These are phyloP conservation scores for Bembecia ichneumoniformis DNA, from an alignment of 2,888 invertebrate species.

Conservation along the genomic window DNA sequence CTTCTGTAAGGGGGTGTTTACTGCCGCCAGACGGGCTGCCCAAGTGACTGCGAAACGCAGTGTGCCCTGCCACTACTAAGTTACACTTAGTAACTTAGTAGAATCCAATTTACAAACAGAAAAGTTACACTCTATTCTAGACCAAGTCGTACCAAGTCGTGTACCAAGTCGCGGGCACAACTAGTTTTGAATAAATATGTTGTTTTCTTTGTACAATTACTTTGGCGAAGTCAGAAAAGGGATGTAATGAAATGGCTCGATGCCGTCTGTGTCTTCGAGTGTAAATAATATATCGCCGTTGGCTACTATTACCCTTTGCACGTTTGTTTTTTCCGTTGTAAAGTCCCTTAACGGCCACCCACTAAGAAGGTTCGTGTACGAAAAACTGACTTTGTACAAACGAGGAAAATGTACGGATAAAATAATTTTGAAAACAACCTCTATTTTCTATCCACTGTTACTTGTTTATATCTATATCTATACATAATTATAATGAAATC, in stretches of 20 bases:
- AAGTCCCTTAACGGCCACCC: neutral
- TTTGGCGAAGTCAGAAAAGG: neutral
- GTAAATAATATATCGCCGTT: slow-evolving; percentile 19
- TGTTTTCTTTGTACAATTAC: neutral
- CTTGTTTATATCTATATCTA: too few relatives aligned
- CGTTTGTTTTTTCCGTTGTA: neutral
- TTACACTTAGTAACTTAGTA: too few relatives aligned
- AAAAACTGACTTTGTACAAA: neutral
- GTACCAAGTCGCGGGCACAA: too few relatives aligned
- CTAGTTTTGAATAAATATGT: neutral
- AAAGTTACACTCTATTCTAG: too few relatives aligned
- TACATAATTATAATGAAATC: too few relatives aligned
- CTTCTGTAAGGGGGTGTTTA: too few relatives aligned
- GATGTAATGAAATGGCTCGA: slow-evolving; percentile 22
- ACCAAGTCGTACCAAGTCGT: too few relatives aligned
- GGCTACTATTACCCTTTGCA: neutral
- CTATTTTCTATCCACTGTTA: too few relatives aligned
- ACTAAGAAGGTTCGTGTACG: neutral
- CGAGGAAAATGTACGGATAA: neutral
- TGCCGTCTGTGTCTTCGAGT: slow-evolving; percentile 15
- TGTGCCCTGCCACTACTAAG: too few relatives aligned
- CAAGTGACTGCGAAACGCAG: too few relatives aligned
- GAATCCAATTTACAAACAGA: too few relatives aligned
- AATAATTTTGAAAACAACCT: neutral
- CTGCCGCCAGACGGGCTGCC: too few relatives aligned